Evolutionary conservation across 2,113 vertebrate genomes (phyloP), one percentile per base, ranked within the genome.

Genomic region (Rhodinocichla rosea): DNA sequence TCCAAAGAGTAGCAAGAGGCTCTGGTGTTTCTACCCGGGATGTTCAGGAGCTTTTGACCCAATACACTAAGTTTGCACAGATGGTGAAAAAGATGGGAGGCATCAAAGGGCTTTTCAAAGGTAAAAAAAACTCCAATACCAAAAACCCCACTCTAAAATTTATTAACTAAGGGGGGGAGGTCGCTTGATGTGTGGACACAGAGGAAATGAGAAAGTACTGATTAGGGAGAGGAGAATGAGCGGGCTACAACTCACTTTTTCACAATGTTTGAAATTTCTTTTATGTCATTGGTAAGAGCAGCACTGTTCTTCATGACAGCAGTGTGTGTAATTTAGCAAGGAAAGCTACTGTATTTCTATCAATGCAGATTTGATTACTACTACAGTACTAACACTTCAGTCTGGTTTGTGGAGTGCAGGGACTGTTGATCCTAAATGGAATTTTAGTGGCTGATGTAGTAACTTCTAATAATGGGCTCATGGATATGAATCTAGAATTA

Each of bases 11-110:
- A 94, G 99, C 99, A 37, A 98, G 99, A 89, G 99, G 99, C 27
- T 99, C 99, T 3, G 99, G 99, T 37, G 99, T 99, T 37, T 99
- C 99, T 89, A 99, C 99, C 39, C 98, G 99, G 96, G 99, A 99
- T 69, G 99, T 99, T 80, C 99, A 99, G 95, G 99, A 99, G 96
- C 98, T 99, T 82, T 98, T 99, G 70, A 99, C 99, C 5, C 99
- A 99, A 94, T 99, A 99, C 97, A 99, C 99, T 73, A 99, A 99
- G 97, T 99, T 99, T 93, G 99, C 99, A 87, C 99, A 99, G 97
- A 99, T 99, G 99, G 99, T 99, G 40, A 99, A 99, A 97, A 99
- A 99, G 98, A 99, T 99, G 99, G 99, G 99, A 42, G 99, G 99
- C 79, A 99, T 99, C 97, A 99, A 99, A 96, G 99, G 99, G 18